These are phyloP conservation scores for Saguinus imperator DNA, from an alignment of 2,113 vertebrate genomes.

Conservation along the genomic window DNA sequence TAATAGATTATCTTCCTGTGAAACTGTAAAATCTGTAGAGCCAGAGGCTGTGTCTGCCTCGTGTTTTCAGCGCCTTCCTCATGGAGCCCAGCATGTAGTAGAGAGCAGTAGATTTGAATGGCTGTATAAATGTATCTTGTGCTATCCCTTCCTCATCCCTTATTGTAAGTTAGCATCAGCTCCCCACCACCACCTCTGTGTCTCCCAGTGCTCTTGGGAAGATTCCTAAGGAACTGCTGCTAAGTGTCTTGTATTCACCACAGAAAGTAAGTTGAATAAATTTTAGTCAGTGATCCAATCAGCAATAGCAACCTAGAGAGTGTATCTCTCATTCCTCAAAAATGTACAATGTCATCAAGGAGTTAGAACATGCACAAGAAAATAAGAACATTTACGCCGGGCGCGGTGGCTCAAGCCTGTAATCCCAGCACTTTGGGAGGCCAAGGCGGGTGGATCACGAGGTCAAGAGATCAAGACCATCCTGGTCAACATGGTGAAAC, in stretches of 20 bases:
- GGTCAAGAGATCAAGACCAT: no score
- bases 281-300: neutral
- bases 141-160: neutral
- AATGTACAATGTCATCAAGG: neutral
- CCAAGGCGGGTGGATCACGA: no score
- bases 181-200: rapidly evolving
- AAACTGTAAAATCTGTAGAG: neutral
- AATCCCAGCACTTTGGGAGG: no score
- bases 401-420: no score
- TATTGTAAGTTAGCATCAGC: neutral
- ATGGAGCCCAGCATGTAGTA: rapidly evolving
- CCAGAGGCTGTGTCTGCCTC: neutral
- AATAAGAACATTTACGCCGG: neutral
- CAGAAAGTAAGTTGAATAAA: neutral
- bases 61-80: rapidly evolving
- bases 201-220: neutral
- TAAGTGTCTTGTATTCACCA: neutral
- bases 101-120: neutral
- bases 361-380: neutral
- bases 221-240: neutral
- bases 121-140: neutral
- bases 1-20: neutral
- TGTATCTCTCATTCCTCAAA: neutral
- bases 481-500: no score
- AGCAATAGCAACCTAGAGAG: neutral